Conservation (phyloP, 2,113 vertebrate species). For the Astatoreochromis straeleni region DNA sequence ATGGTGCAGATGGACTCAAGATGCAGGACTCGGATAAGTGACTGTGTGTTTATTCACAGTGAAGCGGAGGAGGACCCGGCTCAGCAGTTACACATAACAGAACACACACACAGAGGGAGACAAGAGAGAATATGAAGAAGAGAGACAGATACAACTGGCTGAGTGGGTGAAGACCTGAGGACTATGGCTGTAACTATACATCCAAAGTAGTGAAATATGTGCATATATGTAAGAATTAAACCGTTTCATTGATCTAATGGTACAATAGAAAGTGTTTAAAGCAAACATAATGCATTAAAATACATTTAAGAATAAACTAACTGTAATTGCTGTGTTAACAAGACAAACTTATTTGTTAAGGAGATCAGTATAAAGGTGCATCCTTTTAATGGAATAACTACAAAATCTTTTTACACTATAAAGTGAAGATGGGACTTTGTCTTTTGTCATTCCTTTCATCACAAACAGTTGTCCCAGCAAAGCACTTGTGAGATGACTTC, state of each 20-base stretch:
- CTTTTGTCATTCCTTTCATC: neutral
- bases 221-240: neutral
- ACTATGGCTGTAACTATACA: neutral
- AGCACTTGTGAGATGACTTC: neutral
- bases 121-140: neutral
- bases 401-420: neutral
- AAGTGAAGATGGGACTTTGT: neutral
- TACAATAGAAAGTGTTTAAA: neutral
- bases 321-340: neutral
- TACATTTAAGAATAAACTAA: neutral
- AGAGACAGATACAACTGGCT: neutral
- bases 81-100: neutral
- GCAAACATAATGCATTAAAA: neutral
- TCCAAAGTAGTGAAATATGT: neutral
- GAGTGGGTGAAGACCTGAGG: neutral
- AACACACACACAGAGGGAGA: neutral
- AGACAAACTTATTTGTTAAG: neutral
- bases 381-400: neutral
- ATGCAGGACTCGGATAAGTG: neutral
- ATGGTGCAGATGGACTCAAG: neutral
- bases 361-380: neutral
- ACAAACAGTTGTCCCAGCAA: neutral
- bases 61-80: neutral
- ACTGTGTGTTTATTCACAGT: neutral
- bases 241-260: neutral